Evolutionary conservation across 2,888 invertebrate species (phyloP).

Genomic region (Netelia inedita): DNA sequence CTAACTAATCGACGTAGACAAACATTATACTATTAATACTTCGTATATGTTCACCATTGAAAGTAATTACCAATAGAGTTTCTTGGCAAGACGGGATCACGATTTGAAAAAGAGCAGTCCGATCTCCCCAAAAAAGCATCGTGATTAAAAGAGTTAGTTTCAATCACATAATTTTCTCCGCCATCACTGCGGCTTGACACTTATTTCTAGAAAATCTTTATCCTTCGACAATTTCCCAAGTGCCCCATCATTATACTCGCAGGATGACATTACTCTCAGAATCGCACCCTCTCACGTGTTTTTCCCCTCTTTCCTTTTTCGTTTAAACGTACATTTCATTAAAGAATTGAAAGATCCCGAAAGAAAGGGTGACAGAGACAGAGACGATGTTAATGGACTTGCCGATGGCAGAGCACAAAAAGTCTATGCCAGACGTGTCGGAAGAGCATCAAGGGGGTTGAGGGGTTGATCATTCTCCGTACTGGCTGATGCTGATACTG

Average conservation of each 20-base stretch:
- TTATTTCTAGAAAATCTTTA: conserved; percentile 14
- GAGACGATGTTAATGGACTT: conserved; percentile 24
- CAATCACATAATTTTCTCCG: neutral
- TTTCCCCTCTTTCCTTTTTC: neutral
- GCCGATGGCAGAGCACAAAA: conserved; percentile 49
- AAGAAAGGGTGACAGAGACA: conserved; percentile 35
- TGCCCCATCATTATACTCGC: conserved; percentile 38
- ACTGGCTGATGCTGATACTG: conserved; percentile 27
- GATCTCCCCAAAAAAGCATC: conserved; percentile 9
- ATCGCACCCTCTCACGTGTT: neutral
- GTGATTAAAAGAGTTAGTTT: neutral
- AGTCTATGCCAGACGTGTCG: conserved; percentile 47
- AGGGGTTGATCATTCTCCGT: conserved; percentile 54
- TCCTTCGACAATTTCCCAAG: conserved; percentile 7
- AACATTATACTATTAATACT: no score
- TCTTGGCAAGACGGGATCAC: neutral
- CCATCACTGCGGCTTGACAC: neutral
- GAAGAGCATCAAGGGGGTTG: conserved; percentile 45
- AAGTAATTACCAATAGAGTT: no score
- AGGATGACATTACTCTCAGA: conserved; percentile 21
- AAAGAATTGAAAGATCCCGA: conserved; percentile 49
- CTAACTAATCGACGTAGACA: no score
- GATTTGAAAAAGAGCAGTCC: conserved; percentile 1
- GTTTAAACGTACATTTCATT: conserved; percentile 33
- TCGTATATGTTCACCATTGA: no score